Conservation (phyloP, 2,888 invertebrate genomes). For the Uloborus plumipes region DNA sequence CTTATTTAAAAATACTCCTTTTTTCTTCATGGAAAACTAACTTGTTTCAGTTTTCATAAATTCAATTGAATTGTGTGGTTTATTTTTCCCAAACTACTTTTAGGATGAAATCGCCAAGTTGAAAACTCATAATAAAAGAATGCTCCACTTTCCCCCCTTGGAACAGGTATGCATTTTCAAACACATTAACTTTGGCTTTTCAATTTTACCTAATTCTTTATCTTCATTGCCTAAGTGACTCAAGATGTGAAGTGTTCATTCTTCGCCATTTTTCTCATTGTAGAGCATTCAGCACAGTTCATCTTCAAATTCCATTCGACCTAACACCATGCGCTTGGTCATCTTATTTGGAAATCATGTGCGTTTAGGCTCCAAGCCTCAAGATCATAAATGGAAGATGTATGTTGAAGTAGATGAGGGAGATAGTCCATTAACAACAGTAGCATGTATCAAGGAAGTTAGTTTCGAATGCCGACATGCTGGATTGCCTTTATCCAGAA, state of each 20-base stretch:
- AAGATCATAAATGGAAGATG: conserved; percentile 72
- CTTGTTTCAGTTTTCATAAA: too few relatives aligned
- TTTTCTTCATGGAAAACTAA: too few relatives aligned
- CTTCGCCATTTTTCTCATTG: not conserved
- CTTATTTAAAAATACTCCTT: too few relatives aligned
- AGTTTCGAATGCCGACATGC: conserved; percentile 69
- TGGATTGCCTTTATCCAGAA: conserved; percentile 66
- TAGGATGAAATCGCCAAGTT: conserved; percentile 71
- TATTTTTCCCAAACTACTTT: too few relatives aligned
- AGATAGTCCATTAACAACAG: conserved; percentile 66
- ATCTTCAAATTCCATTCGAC: conserved; percentile 39
- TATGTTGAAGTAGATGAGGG: conserved; percentile 71
- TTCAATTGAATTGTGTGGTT: too few relatives aligned
- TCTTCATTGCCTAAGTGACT: not conserved
- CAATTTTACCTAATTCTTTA: not conserved
- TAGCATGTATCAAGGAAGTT: conserved; percentile 71
- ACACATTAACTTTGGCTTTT: not conserved
- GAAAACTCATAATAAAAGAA: conserved; percentile 70
- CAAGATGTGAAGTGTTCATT: not conserved
- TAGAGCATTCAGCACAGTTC: conserved; percentile 45
- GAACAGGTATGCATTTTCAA: conserved; percentile 57
- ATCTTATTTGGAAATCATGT: conserved; percentile 71
- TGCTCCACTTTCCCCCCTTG: conserved; percentile 71
- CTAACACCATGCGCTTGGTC: conserved; percentile 63
- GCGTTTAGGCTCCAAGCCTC: conserved; percentile 67